These are phyloP conservation scores for Verasper variegatus DNA, from an alignment of 2,113 vertebrate genomes.

Conservation along the genomic window DNA sequence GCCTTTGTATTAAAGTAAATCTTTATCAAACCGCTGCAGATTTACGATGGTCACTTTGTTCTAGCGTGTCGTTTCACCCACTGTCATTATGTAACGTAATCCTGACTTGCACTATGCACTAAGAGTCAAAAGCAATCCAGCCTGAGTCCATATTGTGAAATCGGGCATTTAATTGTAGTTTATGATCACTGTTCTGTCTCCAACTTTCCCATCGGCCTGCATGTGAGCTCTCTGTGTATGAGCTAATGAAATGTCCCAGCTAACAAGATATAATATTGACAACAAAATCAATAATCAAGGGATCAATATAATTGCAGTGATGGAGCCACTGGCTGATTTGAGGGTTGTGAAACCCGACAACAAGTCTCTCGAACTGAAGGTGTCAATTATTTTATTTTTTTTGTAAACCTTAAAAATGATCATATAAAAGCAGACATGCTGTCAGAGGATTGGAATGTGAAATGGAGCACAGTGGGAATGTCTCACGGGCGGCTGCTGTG, in stretches of 20 bases:
- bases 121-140: slow-evolving; percentile 55
- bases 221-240: slow-evolving; percentile 22
- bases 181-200: slow-evolving; percentile 31
- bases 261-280: slow-evolving; percentile 19
- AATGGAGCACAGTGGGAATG: slow-evolving; percentile 77
- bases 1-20: neutral
- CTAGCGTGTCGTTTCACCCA: neutral
- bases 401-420: slow-evolving; percentile 71
- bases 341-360: slow-evolving; percentile 44
- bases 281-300: slow-evolving; percentile 2
- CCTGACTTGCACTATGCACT: slow-evolving; percentile 27
- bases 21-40: neutral
- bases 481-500: slow-evolving; percentile 57
- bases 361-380: slow-evolving; percentile 54
- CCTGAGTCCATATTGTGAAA: slow-evolving; percentile 52
- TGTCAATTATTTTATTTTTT: slow-evolving; percentile 62
- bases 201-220: slow-evolving; percentile 29
- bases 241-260: slow-evolving; percentile 39
- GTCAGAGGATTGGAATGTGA: slow-evolving; percentile 82
- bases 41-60: slow-evolving; percentile 12
- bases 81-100: slow-evolving; percentile 36
- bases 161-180: slow-evolving; percentile 56
- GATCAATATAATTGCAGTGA: slow-evolving; percentile 21
- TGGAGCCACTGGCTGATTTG: slow-evolving; percentile 6
- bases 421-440: slow-evolving; percentile 82